Base-by-base conservation (phyloP, 2,797 vertebrate species). In the Hyperoplus lanceolatus region DNA sequence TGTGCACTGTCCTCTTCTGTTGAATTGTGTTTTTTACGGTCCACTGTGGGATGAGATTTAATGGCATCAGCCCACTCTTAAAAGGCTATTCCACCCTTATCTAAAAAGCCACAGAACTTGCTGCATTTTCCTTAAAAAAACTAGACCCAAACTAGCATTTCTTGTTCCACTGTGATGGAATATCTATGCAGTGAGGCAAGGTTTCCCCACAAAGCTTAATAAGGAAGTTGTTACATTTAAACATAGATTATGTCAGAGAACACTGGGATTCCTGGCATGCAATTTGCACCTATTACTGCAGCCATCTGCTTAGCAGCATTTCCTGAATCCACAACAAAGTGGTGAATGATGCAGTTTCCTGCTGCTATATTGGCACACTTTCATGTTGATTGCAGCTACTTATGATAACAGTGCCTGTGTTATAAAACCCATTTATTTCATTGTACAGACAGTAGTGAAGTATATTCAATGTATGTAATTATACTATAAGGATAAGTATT, bases 231-330 rank as follows among this genome's bases (percentile, higher is more conserved):
- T 55, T 75, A 73, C 68, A 77, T 72, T 60, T 73, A 68, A 39
- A 74, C 68, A 58, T 84, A 70, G 49, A 67, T 56, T 75, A 82
- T 76, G 77, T 80, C 60, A 77, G 71, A 63, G 12, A 86, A 73
- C 54, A 43, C 54, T 43, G 56, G 70, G 74, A 81, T 85, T 91
- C 77, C 70, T 93, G 83, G 85, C 86, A 79, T 29, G 81, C 90
- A 90, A 92, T 92, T 92, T 91, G 82, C 83, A 91, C 86, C 87
- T 88, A 87, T 93, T 88, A 92, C 70, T 77, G 78, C 29, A 81
- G 78, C 92, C 92, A 93, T 94, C 93, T 94, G 92, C 85, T 91
- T 29, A 74, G 67, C 60, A 69, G 85, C 50, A 12, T 84, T 85
- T 87, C 83, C 80, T 77, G 74, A 70, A 78, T 87, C 78, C 85